Base-by-base conservation (phyloP, 1,140 invertebrate species). In the Magallana ariakensis region DNA sequence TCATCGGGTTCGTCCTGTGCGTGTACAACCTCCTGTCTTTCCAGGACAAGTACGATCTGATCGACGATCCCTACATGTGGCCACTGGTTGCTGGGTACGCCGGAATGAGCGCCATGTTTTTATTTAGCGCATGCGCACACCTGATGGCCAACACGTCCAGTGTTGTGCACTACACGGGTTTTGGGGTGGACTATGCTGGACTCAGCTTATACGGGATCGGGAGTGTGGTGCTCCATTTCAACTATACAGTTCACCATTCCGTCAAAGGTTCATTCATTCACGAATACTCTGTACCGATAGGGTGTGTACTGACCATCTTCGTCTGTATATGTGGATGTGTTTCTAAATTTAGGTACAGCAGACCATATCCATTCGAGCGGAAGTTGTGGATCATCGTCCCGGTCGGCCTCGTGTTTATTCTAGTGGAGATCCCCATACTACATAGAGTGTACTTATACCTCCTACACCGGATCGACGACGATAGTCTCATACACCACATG, bases 161-260 rank as follows among this genome's bases (percentile, higher is more conserved):
- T 13, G 22, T 87, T 0, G 75, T 87, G n/a, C 92, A 93, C 85
- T 91, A 92, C 62, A 89, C 88, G 0, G 90, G 88, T 87, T 92
- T 90, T 86, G 82, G 86, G 54, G 46, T 89, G 15, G 91, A 92
- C 56, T 92, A 91, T 82, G 84, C 84, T 13, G 92, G 92, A 60
- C 15, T 84, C 15, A 60, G 82, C 15, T 60, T 84, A 16, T 84
- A 84, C 6, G 82, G 82, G 3, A 58, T 84, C 15, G 82, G 82
- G 22, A 84, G 55, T n/a, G 57, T 84, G 13, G 5, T 84, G 16
- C 26, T 58, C n/a, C 82, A 84, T 58, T 84, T 56, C 22, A 57
- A 60, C 13, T 84, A 84, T 60, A n/a, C 55, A 56, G 46, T 60
- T 26, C 55, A 57, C 13, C 26, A 58, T 19, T 56, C 55, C 13